phyloP scores from a whole-genome alignment of 2,888 invertebrate species.

The Monopis laevigella region DNA sequence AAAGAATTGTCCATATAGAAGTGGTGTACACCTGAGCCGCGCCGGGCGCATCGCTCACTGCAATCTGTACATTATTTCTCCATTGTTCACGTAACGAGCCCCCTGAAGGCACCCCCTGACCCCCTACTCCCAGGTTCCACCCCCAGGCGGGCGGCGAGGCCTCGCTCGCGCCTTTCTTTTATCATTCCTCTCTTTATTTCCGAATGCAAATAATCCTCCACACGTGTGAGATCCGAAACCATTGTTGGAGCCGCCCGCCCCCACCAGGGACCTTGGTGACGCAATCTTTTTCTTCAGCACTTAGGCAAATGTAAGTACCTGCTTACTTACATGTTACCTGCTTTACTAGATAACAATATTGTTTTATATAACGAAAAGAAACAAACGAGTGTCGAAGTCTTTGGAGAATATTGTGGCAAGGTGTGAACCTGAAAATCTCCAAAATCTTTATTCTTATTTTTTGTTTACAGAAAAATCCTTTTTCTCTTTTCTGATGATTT shows the following conservation, averaged over 20 bases:
- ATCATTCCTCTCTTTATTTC: conserved; percentile 68
- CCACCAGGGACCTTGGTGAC: conserved; percentile 62
- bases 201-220: conserved; percentile 70
- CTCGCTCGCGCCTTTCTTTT: conserved; percentile 68
- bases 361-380: too few species aligned
- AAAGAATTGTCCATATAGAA: conserved; percentile 1
- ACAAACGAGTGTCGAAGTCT: too few species aligned
- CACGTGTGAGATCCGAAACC: conserved; percentile 70
- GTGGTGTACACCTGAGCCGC: conserved; percentile 55
- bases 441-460: too few species aligned
- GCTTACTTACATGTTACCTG: conserved; percentile 21
- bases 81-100: conserved; percentile 67
- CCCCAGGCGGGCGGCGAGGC: conserved; percentile 63
- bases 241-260: conserved; percentile 63
- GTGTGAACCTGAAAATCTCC: too few species aligned
- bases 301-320: conserved; percentile 54
- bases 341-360: conserved; percentile 5
- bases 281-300: conserved; percentile 63
- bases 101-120: conserved; percentile 26
- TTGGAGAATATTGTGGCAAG: too few species aligned
- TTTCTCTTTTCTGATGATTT: too few species aligned
- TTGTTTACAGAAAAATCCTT: too few species aligned
- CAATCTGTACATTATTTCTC: conserved; percentile 69
- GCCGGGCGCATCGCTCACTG: conserved; percentile 66
- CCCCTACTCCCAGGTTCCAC: conserved; percentile 48